phyloP scores from a whole-genome alignment of 1,140 invertebrate species.

The Drosophila arawakana region DNA sequence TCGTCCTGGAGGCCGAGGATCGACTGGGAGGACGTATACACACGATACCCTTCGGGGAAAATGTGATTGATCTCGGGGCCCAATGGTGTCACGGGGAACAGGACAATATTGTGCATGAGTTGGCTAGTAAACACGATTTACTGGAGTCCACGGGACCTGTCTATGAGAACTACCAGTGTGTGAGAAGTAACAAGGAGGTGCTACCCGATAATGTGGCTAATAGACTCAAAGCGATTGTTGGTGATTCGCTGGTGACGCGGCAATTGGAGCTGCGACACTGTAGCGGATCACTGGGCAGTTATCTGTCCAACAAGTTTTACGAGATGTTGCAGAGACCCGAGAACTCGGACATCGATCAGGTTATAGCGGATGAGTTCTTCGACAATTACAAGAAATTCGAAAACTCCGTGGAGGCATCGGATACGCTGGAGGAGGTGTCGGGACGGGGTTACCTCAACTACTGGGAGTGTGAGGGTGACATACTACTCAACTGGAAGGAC shows the following conservation, averaged over 20 bases:
- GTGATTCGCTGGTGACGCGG: constrained; percentile 71
- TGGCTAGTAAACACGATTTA: constrained; percentile 87
- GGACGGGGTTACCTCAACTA: constrained; percentile 86
- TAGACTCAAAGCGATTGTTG: constrained; percentile 74
- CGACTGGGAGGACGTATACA: constrained; percentile 90
- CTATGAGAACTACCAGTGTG: constrained; percentile 80
- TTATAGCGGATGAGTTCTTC: constrained; percentile 85
- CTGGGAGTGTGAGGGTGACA: constrained; percentile 87
- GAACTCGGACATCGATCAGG: constrained; percentile 72
- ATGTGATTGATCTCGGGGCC: constrained; percentile 92
- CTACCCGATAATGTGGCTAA: constrained; percentile 72
- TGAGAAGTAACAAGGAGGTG: constrained; percentile 81
- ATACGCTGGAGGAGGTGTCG: constrained; percentile 87
- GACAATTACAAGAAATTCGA: constrained; percentile 86
- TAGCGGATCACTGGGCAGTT: constrained; percentile 85
- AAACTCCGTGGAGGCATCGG: constrained; percentile 86
- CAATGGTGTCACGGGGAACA: constrained; percentile 92
- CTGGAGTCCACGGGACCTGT: constrained; percentile 84
- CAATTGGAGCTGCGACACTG: constrained; percentile 74
- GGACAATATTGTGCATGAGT: constrained; percentile 89
- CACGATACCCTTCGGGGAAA: constrained; percentile 87
- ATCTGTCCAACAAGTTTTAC: constrained; percentile 80
- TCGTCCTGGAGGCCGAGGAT: constrained; percentile 88
- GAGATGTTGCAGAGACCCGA: constrained; percentile 71
- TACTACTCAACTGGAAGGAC: constrained; percentile 87